Evolutionary conservation across 2,113 vertebrate genomes (phyloP).

Genomic region (Rousettus leschenaultii): DNA sequence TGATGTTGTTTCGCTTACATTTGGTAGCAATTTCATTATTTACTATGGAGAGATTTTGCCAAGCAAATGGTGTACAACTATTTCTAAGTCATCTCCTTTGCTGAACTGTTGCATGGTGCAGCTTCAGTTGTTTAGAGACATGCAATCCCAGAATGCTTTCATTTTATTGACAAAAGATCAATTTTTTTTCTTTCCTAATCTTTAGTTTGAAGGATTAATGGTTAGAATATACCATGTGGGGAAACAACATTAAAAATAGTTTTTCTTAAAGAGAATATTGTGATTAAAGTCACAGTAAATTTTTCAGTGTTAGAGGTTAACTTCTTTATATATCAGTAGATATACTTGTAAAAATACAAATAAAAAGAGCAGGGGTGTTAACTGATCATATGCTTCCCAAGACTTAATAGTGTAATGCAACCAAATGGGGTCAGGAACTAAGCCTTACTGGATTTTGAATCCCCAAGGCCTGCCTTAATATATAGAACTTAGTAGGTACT

Average conservation of each 20-base stretch:
- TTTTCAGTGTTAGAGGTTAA: neutral
- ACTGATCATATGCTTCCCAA: neutral
- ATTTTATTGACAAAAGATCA: neutral
- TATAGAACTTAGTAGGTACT: neutral
- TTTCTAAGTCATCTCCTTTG: neutral
- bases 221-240: neutral
- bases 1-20: neutral
- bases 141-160: neutral
- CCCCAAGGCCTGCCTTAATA: neutral
- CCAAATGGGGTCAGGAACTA: neutral
- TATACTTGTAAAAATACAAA: neutral
- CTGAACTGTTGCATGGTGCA: neutral
- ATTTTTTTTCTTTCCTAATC: neutral
- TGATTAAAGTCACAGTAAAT: neutral
- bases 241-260: neutral
- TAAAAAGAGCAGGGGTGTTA: neutral
- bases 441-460: neutral
- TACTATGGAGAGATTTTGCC: neutral
- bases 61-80: neutral
- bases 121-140: neutral
- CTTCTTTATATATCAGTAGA: neutral
- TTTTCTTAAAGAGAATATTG: neutral
- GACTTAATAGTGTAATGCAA: neutral
- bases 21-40: neutral
- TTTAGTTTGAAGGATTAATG: neutral